Evolutionary conservation across 1,140 invertebrate species (phyloP).

Genomic region (Magallana angulata): DNA sequence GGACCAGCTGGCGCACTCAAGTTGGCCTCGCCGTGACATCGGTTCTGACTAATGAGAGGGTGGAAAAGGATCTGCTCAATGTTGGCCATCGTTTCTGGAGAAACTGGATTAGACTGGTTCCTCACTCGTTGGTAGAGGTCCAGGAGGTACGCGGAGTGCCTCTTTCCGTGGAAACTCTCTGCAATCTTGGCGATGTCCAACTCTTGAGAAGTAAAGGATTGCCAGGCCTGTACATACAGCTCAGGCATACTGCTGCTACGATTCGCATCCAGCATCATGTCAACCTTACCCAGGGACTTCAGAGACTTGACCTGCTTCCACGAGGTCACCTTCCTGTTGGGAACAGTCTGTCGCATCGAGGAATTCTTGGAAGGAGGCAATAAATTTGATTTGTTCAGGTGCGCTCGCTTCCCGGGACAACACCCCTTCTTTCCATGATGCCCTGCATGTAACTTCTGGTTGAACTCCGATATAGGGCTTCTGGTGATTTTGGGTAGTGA

Average conservation of each 20-base stretch:
- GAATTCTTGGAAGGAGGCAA: constrained; percentile 43
- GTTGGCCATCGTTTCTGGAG: constrained; percentile 72
- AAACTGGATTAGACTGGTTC: constrained; percentile 70
- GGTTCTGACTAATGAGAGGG: constrained; percentile 40
- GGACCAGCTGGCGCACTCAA: constrained; percentile 35
- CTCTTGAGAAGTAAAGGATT: constrained; percentile 60
- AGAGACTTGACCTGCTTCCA: constrained; percentile 72
- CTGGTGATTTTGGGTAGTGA: constrained; percentile 19
- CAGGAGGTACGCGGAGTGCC: constrained; percentile 72
- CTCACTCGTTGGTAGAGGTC: constrained; percentile 74
- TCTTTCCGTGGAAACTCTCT: constrained; percentile 72
- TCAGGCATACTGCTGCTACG: constrained; percentile 72
- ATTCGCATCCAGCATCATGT: constrained; percentile 53
- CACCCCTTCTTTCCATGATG: constrained; percentile 14
- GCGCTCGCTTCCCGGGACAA: neutral
- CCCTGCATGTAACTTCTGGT: constrained; percentile 29
- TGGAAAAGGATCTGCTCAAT: constrained; percentile 71
- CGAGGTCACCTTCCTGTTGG: constrained; percentile 55
- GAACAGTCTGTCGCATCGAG: constrained; percentile 31
- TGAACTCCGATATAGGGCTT: neutral
- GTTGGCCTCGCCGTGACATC: constrained; percentile 28
- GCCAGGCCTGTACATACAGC: constrained; percentile 66
- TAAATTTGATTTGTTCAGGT: neutral
- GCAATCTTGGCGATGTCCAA: constrained; percentile 61
- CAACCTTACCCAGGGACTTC: constrained; percentile 62